phyloP scores from a whole-genome alignment of 2,113 vertebrate species.

The Peucedramus taeniatus region DNA sequence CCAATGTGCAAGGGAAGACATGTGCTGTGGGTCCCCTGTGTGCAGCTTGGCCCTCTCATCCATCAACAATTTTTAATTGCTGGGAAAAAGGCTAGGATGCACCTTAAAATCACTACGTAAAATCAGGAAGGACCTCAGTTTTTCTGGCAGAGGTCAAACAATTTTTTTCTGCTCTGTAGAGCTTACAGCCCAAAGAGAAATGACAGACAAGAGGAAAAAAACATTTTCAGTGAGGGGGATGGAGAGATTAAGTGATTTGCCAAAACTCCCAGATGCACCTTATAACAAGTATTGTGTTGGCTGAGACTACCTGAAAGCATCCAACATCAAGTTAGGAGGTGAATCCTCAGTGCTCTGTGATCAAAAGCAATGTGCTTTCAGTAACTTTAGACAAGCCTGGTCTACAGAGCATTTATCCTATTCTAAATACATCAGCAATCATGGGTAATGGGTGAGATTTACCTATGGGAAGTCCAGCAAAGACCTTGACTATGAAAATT shows the following conservation, averaged over 20 bases:
- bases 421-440: background rate
- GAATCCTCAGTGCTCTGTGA: background rate
- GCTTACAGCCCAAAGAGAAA: background rate
- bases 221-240: background rate
- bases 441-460: background rate
- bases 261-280: background rate
- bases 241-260: background rate
- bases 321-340: background rate
- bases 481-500: constrained; percentile 84
- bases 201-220: background rate
- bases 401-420: background rate
- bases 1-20: background rate
- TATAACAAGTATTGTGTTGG: background rate
- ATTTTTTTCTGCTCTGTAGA: background rate
- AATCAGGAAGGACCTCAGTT: background rate
- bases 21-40: background rate
- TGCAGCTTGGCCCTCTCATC: background rate
- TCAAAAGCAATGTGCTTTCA: background rate
- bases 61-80: background rate
- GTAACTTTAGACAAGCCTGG: background rate
- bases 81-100: background rate
- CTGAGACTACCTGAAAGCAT: background rate
- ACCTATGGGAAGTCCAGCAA: constrained; percentile 86
- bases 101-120: background rate
- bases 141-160: background rate